Evolutionary conservation across 2,113 vertebrate genomes (phyloP).

Genomic region (Callipepla squamata): DNA sequence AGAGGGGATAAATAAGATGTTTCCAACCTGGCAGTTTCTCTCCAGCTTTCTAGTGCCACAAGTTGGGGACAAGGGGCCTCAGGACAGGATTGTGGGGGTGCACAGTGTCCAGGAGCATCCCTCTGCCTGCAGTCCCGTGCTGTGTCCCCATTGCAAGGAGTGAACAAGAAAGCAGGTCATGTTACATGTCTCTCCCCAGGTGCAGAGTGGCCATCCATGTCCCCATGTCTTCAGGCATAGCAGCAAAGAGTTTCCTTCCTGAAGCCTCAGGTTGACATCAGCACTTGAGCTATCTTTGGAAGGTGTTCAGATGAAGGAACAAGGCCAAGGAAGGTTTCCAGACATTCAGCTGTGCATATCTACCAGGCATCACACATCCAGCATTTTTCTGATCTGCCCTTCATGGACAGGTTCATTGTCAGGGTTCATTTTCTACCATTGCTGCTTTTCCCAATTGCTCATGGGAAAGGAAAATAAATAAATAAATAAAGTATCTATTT

Average conservation of each 20-base stretch:
- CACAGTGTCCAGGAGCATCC: not conserved
- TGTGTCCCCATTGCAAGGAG: rapidly evolving
- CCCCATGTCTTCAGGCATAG: not conserved
- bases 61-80: rapidly evolving
- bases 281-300: not conserved
- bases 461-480: not conserved
- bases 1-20: rapidly evolving
- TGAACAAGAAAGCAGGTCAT: rapidly evolving
- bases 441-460: not conserved
- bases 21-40: not conserved
- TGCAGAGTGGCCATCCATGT: rapidly evolving
- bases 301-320: not conserved
- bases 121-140: not conserved
- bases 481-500: not conserved
- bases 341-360: not conserved
- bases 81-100: rapidly evolving
- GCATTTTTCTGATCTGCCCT: not conserved
- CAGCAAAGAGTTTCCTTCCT: not conserved
- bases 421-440: not conserved
- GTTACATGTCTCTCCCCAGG: rapidly evolving
- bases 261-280: not conserved
- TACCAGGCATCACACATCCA: not conserved
- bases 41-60: not conserved
- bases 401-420: not conserved
- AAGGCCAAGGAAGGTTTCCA: not conserved